phyloP scores from a whole-genome alignment of 2,888 invertebrate species.

The Dolichopus griseipennis region DNA sequence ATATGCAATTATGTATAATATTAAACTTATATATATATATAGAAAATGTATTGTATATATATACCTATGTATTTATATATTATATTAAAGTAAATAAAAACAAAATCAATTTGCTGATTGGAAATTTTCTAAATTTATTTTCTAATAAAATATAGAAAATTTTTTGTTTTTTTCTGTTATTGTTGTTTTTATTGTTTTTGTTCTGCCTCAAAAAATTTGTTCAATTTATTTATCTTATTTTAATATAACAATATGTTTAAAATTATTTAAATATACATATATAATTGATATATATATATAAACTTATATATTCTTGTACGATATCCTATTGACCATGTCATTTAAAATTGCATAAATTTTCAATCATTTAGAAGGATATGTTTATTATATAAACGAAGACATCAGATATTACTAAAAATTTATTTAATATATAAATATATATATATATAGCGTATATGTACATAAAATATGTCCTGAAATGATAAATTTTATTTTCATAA shows the following conservation, averaged over 20 bases:
- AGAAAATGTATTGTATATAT: no score
- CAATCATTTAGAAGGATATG: neutral
- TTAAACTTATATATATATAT: no score
- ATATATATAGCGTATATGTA: neutral
- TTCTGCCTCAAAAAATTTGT: neutral
- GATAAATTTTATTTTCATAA: neutral
- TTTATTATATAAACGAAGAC: neutral
- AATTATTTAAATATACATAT: neutral
- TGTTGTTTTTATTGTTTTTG: no score
- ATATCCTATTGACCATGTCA: neutral
- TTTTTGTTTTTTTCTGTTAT: neutral
- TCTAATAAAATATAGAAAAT: neutral
- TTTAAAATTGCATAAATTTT: conserved; percentile 1
- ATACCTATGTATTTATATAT: neutral
- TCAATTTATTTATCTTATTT: neutral
- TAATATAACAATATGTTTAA: neutral
- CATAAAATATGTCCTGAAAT: neutral
- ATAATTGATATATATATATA: neutral
- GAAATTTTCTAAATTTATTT: conserved; percentile 1
- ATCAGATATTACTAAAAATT: neutral
- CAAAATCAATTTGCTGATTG: neutral
- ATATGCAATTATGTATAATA: no score
- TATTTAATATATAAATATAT: no score
- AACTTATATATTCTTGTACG: neutral
- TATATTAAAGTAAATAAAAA: neutral